phyloP scores from a whole-genome alignment of 2,797 vertebrate genomes.

The Phrynocephalus forsythii region DNA sequence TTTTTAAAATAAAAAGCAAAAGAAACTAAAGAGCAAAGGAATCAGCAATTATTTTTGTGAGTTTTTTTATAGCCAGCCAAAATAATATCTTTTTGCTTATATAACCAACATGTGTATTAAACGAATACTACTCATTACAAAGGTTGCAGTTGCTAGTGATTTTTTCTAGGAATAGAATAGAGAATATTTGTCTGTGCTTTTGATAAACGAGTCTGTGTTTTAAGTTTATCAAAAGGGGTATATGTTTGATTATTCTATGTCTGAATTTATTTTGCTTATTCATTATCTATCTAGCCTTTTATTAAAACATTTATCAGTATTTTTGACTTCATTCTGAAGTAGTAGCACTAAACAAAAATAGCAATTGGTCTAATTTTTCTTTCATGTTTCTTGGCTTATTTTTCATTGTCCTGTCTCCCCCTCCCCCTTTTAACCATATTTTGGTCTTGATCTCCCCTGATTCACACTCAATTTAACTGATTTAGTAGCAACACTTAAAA shows the following conservation, averaged over 20 bases:
- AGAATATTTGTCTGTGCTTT: conserved; percentile 32
- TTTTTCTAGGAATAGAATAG: background rate
- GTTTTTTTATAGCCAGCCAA: background rate
- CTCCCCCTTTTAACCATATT: background rate
- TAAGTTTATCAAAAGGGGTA: conserved; percentile 21
- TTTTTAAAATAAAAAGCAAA: too few relatives aligned
- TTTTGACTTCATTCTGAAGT: conserved; percentile 2
- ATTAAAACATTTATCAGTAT: conserved; percentile 9
- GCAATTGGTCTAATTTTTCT: background rate
- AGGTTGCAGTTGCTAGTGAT: background rate
- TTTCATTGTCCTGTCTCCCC: background rate
- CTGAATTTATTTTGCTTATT: conserved; percentile 19
- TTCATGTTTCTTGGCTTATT: background rate
- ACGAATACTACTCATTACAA: background rate
- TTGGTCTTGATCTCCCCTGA: background rate
- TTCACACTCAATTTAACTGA: conserved; percentile 6
- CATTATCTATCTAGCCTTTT: background rate
- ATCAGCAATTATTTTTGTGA: too few relatives aligned
- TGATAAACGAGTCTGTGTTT: conserved; percentile 42
- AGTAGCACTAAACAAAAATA: background rate
- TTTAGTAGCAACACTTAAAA: conserved; percentile 7
- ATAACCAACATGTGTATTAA: background rate
- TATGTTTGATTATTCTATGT: conserved; percentile 17
- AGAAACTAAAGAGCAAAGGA: too few relatives aligned
- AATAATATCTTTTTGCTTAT: background rate